Base-by-base conservation (phyloP, 2,113 vertebrate genomes). In the Serilophus lunatus region DNA sequence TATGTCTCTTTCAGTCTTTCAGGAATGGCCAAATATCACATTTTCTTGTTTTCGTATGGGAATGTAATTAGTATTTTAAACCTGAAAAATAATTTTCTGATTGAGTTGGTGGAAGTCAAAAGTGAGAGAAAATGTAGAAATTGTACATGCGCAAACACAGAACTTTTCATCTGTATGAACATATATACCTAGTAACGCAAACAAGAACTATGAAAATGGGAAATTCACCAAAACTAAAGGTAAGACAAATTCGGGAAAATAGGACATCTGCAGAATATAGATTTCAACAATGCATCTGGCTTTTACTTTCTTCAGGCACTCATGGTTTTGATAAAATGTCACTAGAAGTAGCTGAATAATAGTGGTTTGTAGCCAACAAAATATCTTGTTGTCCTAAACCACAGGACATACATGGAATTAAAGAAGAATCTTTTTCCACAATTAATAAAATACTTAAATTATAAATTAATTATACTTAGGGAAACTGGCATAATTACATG, bases 341-440 rank as follows among this genome's bases (percentile, higher is more conserved):
- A 60, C 20, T 11, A 61, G 68, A 74, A 63, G 17, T 49, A 33
- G 4, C 26, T 86, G 33, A 47, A 6, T 40, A 53, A 68, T 5
- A 66, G 12, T 7, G 2, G 6, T 47, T 88, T 0, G 0, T 31
- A 54, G 63, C 2, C 6, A 92, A n/a, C 0, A 57, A 82, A 76
- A 82, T 29, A 1, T 40, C 38, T 42, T 47, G 2, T 75, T 91
- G 86, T 74, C 20, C 53, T 77, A 26, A 88, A 33, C 5, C 42
- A 38, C 23, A 19, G 7, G 4, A 12, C 2, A 26, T 47, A 40
- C 0, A 19, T 4, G 35, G 8, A 40, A 47, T 24, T 13, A 36
- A 22, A 24, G 11, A 70, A n/a, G 26, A 22, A 18, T 4, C 0
- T 1, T 22, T 61, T 71, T 69, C 33, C 10, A 11, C 2, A 10